phyloP scores from a whole-genome alignment of 2,888 invertebrate genomes.

The Limnephilus auricula region DNA sequence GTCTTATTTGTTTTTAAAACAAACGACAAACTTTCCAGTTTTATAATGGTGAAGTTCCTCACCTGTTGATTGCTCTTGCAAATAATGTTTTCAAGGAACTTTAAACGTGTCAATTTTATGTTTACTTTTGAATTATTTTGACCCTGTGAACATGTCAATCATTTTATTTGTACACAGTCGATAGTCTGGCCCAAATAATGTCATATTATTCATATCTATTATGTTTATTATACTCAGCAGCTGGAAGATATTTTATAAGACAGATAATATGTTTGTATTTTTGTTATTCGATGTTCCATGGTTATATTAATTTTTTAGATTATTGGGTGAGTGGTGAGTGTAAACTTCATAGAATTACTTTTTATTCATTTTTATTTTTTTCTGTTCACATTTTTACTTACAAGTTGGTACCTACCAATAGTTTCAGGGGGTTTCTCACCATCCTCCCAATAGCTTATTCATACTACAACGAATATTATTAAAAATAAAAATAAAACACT shows the following conservation, averaged over 20 bases:
- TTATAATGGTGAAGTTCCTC: background rate
- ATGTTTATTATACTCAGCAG: background rate
- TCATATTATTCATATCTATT: background rate
- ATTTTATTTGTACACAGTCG: background rate
- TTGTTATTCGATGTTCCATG: background rate
- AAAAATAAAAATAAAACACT: too few species aligned
- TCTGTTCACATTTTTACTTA: background rate
- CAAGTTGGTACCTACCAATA: background rate
- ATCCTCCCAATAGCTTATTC: too few species aligned
- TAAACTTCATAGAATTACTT: background rate
- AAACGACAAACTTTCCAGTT: background rate
- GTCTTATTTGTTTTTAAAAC: background rate
- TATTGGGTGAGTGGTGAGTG: background rate
- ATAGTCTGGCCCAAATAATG: background rate
- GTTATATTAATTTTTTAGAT: background rate
- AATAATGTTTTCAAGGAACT: slow-evolving; percentile 4
- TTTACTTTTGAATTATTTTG: background rate
- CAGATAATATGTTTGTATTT: background rate
- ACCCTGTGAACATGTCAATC: background rate
- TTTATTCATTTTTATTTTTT: background rate
- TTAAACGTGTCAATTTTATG: slow-evolving; percentile 39
- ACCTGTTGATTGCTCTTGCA: slow-evolving; percentile 30
- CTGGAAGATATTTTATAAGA: background rate
- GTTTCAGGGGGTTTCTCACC: too few species aligned
- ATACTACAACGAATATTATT: too few species aligned